These are phyloP conservation scores for Halictus rubicundus DNA, from an alignment of 1,140 invertebrate genomes.

Conservation along the genomic window DNA sequence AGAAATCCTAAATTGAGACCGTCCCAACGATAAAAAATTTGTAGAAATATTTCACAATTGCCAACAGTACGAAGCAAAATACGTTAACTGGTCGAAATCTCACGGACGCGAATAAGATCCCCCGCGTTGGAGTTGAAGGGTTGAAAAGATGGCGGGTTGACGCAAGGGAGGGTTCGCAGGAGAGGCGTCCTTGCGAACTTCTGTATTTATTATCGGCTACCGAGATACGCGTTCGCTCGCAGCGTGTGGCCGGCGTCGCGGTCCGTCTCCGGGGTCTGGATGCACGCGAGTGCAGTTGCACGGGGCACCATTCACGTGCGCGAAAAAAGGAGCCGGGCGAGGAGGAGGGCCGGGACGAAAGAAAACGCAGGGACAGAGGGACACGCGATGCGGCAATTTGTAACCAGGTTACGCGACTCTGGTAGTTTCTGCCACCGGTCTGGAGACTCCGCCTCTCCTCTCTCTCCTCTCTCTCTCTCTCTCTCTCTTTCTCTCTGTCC, in stretches of 20 bases:
- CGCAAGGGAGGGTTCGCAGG: neutral
- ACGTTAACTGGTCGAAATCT: no score
- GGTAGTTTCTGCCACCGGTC: conserved; percentile 31
- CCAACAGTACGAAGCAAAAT: no score
- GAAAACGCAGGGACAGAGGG: neutral
- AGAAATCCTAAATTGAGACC: no score
- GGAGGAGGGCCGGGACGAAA: conserved; percentile 2
- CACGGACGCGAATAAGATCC: no score
- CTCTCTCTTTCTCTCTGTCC: conserved; percentile 11
- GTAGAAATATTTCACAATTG: no score
- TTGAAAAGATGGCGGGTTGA: no score
- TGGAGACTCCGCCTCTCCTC: conserved; percentile 13
- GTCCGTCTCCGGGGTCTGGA: neutral
- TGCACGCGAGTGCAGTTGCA: no score
- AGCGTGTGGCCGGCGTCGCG: neutral
- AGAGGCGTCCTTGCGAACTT: neutral
- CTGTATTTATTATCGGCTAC: conserved; percentile 4
- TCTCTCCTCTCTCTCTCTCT: neutral
- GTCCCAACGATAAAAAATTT: no score
- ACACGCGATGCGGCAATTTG: conserved; percentile 65
- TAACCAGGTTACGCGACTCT: conserved; percentile 55
- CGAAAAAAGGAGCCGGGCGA: conserved; percentile 28
- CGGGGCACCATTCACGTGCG: neutral
- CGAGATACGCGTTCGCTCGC: neutral
- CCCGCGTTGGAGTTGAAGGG: no score